phyloP scores from a whole-genome alignment of 2,113 vertebrate species.

The Chaetops frenatus region DNA sequence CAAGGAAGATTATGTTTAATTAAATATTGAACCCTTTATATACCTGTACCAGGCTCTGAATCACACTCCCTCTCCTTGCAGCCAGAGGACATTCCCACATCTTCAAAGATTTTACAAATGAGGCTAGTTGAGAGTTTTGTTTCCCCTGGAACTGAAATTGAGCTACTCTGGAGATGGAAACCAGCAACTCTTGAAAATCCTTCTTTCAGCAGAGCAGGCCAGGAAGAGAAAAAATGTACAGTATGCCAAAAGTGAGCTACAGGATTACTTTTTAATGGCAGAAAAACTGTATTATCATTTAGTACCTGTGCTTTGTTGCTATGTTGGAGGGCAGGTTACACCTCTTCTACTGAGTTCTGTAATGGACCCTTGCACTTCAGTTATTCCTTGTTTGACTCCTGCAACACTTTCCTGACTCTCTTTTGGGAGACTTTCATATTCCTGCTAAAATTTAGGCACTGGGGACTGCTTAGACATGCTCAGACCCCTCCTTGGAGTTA shows the following conservation, averaged over 20 bases:
- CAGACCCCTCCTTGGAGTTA: background rate
- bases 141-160: background rate
- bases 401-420: background rate
- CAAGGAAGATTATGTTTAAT: background rate
- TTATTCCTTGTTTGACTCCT: background rate
- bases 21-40: background rate
- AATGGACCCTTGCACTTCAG: background rate
- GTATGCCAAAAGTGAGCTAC: background rate
- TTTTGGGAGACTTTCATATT: background rate
- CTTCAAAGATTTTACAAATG: background rate
- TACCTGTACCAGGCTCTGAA: background rate
- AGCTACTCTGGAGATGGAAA: background rate
- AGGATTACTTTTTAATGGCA: background rate
- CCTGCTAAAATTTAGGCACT: background rate
- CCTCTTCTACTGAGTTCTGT: background rate
- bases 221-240: background rate
- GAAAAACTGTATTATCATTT: background rate
- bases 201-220: background rate
- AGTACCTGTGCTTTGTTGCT: background rate
- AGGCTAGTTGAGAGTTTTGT: background rate
- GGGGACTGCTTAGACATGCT: background rate
- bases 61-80: background rate
- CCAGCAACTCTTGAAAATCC: background rate
- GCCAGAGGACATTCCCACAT: background rate
- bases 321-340: background rate